Evolutionary conservation across 2,888 invertebrate species (phyloP).

Genomic region (Macaria liturata): DNA sequence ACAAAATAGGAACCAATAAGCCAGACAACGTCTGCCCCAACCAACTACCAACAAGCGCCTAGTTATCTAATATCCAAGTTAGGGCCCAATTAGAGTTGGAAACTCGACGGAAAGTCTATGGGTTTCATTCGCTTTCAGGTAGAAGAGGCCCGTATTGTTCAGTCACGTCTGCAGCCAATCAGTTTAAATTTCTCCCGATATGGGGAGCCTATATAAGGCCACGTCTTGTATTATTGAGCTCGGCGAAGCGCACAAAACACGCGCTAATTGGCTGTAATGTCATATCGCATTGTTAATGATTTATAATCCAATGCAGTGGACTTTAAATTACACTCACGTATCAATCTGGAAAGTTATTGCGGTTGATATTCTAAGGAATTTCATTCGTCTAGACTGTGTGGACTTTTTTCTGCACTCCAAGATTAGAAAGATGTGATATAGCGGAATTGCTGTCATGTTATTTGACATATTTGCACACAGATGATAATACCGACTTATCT

Average conservation of each 20-base stretch:
- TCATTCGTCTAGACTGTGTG: neutral
- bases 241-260: slow-evolving; percentile 54
- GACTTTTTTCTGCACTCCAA: neutral
- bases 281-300: slow-evolving; percentile 62
- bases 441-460: slow-evolving; percentile 6
- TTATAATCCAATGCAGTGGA: slow-evolving; percentile 39
- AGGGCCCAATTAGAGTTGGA: slow-evolving; percentile 69
- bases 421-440: neutral
- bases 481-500: slow-evolving; percentile 28
- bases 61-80: slow-evolving; percentile 57
- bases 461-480: slow-evolving; percentile 25
- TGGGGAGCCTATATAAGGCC: slow-evolving; percentile 59
- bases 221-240: slow-evolving; percentile 54
- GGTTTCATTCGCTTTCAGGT: slow-evolving; percentile 50
- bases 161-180: slow-evolving; percentile 67
- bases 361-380: slow-evolving; percentile 5
- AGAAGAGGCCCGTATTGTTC: slow-evolving; percentile 64
- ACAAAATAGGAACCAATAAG: slow-evolving; percentile 29
- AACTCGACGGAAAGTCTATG: slow-evolving; percentile 58
- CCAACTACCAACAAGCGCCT: slow-evolving; percentile 25
- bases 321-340: slow-evolving; percentile 26
- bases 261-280: slow-evolving; percentile 72
- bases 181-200: slow-evolving; percentile 75
- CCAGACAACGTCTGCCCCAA: slow-evolving; percentile 33
- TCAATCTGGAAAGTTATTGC: slow-evolving; percentile 22